A percentile compares a stretch with the other conserved stretches of the same genome.
phyloP scores from a whole-genome alignment of 2,113 vertebrate species.

The Ifrita kowaldi region DNA sequence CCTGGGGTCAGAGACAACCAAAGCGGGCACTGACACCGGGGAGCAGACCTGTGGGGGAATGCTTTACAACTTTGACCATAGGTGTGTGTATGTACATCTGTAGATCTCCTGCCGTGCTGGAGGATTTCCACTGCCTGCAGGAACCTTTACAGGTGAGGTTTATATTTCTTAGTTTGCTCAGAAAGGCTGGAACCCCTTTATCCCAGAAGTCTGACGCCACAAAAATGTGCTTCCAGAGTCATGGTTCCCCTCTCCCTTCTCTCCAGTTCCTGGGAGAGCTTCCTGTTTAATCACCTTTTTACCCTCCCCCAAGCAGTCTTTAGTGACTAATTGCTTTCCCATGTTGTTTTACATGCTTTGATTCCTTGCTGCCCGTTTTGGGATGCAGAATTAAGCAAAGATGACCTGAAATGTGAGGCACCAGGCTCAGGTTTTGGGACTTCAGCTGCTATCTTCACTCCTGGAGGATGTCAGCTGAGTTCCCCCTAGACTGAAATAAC shows the following conservation, averaged over 20 bases:
- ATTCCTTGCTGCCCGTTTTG: not conserved
- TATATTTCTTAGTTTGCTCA: not conserved
- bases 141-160: not conserved
- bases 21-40: fast-evolving
- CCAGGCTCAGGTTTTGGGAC: not conserved
- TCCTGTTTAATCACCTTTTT: not conserved
- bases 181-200: not conserved
- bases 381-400: not conserved
- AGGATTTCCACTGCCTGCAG: not conserved
- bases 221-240: not conserved
- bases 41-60: fast-evolving
- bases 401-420: not conserved
- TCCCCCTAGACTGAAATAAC: not conserved
- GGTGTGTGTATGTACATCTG: no score
- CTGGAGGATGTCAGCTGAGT: not conserved
- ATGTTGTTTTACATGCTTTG: not conserved
- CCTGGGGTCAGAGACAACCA: not conserved
- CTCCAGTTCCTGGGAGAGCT: not conserved
- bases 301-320: not conserved
- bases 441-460: not conserved
- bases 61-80: fast-evolving
- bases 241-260: not conserved
- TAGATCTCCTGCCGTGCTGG: not conserved
- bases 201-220: not conserved
- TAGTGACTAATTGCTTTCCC: not conserved